A percentile compares a stretch with the other conserved stretches of the same genome.
Evolutionary conservation across 1,140 invertebrate genomes (phyloP).

Genomic region (Aethina tumida): DNA sequence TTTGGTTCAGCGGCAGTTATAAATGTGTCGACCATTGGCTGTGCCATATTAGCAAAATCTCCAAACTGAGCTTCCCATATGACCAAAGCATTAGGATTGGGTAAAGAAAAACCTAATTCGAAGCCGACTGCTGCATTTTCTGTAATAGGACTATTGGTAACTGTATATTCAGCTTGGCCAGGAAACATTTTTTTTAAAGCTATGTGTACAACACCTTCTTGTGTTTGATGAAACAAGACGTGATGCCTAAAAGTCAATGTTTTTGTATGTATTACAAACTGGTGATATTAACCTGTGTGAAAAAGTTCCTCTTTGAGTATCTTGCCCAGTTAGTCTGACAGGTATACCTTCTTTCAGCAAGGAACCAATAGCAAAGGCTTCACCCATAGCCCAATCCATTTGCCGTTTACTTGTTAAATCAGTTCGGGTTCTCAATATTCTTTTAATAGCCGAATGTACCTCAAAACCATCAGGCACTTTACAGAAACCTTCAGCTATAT

Average conservation of each 20-base stretch:
- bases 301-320: conserved; percentile 83
- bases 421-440: conserved; percentile 48
- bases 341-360: conserved; percentile 50
- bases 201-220: conserved; percentile 3
- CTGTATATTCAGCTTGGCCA: conserved; percentile 63
- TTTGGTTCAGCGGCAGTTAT: conserved; percentile 69
- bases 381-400: conserved; percentile 78
- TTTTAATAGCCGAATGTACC: conserved; percentile 41
- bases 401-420: conserved; percentile 55
- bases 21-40: conserved; percentile 81
- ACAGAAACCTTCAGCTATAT: conserved; percentile 60
- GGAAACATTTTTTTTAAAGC: conserved; percentile 43
- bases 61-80: conserved; percentile 91
- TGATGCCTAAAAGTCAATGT: no score
- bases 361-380: conserved; percentile 75
- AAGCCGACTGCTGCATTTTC: conserved; percentile 72
- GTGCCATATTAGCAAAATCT: conserved; percentile 78
- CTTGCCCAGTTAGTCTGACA: conserved; percentile 67
- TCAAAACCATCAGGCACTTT: conserved; percentile 28
- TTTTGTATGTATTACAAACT: no score
- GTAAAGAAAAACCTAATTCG: conserved; percentile 76
- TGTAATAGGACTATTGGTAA: conserved; percentile 72
- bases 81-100: conserved; percentile 69
- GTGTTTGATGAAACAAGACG: conserved; percentile 71
- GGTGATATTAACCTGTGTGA: no score